Base-by-base conservation (phyloP, 2,888 invertebrate genomes). In the Nomada fucata region DNA sequence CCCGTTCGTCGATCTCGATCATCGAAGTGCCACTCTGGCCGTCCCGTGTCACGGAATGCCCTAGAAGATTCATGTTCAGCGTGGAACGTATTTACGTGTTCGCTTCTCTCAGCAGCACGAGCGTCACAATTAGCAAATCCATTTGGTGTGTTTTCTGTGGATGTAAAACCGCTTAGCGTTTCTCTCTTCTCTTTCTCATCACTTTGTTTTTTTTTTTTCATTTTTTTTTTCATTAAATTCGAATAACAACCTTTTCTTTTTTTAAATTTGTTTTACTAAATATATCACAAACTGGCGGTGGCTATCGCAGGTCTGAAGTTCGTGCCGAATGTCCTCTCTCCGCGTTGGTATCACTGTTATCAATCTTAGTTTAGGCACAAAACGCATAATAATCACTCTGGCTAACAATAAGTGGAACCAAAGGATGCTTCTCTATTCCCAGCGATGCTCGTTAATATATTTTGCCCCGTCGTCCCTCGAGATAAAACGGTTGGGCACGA, bases 261-360 rank as follows among this genome's bases (percentile, higher is more conserved):
- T 88, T 85, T 76, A 86, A 91, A 90, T 91, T 91, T 88, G 91
- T 93, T 79, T 92, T 89, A 92, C 92, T 93, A 93, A 92, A 92
- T 93, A 93, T 93, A 93, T 93, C 93, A 93, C 93, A 93, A 93
- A 93, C 92, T 92, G 92, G 91, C 92, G 91, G 91, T 90, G 91
- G 91, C 82, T 86, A 88, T 83, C 86, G 89, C 89, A 89, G 89
- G 86, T 82, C 83, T 74, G 68, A 82, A 76, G 83, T 89, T 87
- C 85, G 82, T 86, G 88, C 79, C 86, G 80, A 87, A 89, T 79
- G 47, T 70, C 53, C 20, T 47, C 59, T 18, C 2, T 2, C 13
- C 4, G 1, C 20, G 18, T 20, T n/a, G 20, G 55, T 55, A 10
- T 55, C 55, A 23, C 20, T 10, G 10, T 55, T 20, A 55, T 20